phyloP scores from a whole-genome alignment of 2,797 vertebrate genomes.

The Pangasius sanitwongsei region DNA sequence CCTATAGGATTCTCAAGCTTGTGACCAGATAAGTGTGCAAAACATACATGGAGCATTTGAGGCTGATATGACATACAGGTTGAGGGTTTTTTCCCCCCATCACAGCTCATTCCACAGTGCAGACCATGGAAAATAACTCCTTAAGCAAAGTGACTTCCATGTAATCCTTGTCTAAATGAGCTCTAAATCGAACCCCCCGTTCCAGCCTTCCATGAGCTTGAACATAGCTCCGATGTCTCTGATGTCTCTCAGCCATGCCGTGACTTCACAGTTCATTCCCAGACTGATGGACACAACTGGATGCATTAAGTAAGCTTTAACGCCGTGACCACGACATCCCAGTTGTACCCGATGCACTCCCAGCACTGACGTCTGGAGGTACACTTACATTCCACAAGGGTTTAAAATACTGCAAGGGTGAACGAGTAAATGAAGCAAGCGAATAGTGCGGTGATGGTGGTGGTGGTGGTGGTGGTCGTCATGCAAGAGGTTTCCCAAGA shows the following conservation, averaged over 20 bases:
- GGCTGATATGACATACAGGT: neutral
- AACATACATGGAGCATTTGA: neutral
- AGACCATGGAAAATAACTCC: conserved; percentile 36
- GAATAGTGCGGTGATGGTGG: conserved; percentile 14
- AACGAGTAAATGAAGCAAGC: conserved; percentile 20
- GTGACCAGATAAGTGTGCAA: neutral
- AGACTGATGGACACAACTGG: conserved; percentile 57
- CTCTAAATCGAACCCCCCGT: conserved; percentile 9
- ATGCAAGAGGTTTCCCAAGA: neutral
- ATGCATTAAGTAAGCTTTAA: conserved; percentile 60
- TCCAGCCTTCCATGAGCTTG: conserved; percentile 23
- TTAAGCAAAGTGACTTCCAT: conserved; percentile 15
- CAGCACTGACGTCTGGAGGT: conserved; percentile 45
- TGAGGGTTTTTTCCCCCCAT: neutral
- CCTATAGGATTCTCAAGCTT: neutral
- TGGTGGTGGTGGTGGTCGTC: conserved; percentile 22
- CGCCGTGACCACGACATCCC: conserved; percentile 29
- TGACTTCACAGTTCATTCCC: conserved; percentile 56
- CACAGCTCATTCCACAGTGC: neutral
- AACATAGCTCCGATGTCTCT: conserved; percentile 17
- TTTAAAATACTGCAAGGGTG: conserved; percentile 57
- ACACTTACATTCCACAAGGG: conserved; percentile 58
- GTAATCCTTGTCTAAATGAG: conserved; percentile 45
- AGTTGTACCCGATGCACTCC: conserved; percentile 24
- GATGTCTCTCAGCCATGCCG: conserved; percentile 26